Evolutionary conservation across 2,113 vertebrate species (phyloP), one percentile per base, ranked within the genome.

Genomic region (Salvelinus alpinus): DNA sequence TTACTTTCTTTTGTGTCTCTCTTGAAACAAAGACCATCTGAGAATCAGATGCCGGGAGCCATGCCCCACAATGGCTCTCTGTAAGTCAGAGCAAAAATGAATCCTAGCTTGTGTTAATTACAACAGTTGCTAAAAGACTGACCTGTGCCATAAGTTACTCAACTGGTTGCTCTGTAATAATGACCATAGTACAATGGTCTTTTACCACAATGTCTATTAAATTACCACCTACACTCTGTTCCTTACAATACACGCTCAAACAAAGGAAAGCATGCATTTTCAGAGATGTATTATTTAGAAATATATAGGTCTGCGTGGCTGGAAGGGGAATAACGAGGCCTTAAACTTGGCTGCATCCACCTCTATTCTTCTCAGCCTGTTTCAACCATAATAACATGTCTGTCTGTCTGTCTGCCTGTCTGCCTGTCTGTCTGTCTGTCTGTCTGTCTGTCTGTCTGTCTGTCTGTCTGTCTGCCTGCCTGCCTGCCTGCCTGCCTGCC

Each of bases 381-480:
- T 48, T 70, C 80, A 75, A 79, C 78, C 83, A 80, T 84, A 87
- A 89, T 86, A 84, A 80, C 80, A 74, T 65, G 27, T 64, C 54
- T 38, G 51, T 62, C 57, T 70, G 62, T 76, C 66, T 78, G 54
- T 78, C 81, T 27, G 24, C 29, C 8, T 4, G 24, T 57, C 47
- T 29, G 24, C 29, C 47, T 1, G 11, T 29, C 13, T 16, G 57
- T 20, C 27, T 34, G 48, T 31, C 7, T 16, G 13, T 54, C 7
- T 3, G 13, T 0, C 29, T 1, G 29, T 5, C 29, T 0, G 29
- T 4, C 29, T 1, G 29, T 31, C 31, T 5, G 31, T 6, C 31
- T 1, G 31, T 6, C 31, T 1, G 31, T 0, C 31, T 5, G 31
- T 1, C 27, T 27, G 27, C 0, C 27, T 27, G 27, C 3, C 27